Evolutionary conservation across 2,888 invertebrate species (phyloP).

Genomic region (Tupiocoris notatus): DNA sequence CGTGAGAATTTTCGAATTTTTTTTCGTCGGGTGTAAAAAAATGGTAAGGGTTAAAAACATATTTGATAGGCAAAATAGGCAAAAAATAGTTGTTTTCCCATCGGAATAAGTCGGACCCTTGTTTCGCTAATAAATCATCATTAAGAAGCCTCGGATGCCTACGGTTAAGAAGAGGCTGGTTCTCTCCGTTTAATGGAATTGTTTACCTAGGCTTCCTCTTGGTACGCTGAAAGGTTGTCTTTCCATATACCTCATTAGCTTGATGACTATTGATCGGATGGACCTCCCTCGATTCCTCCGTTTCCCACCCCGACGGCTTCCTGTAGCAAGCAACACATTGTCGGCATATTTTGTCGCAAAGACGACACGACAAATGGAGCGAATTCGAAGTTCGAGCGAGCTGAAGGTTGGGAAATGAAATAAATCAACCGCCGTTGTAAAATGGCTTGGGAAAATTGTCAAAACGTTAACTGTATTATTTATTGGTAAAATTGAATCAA

Average conservation of each 20-base stretch:
- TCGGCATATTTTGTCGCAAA: no score
- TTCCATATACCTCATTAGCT: conserved; percentile 44
- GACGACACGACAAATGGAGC: not conserved
- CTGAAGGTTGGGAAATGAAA: not conserved
- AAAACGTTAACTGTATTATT: no score
- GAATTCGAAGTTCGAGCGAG: not conserved
- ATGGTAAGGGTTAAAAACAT: no score
- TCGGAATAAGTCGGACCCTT: not conserved
- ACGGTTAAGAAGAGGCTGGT: conserved; percentile 40
- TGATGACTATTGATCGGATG: conserved; percentile 44
- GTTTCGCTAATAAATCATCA: not conserved
- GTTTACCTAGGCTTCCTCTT: conserved; percentile 39
- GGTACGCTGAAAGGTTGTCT: conserved; percentile 44
- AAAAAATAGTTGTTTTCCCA: not conserved
- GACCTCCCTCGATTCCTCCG: not conserved
- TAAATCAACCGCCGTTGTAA: not conserved
- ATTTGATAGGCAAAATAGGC: no score
- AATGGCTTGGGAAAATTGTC: no score
- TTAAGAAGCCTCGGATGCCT: not conserved
- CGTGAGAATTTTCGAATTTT: no score
- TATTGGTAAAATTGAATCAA: no score
- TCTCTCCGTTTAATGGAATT: conserved; percentile 45
- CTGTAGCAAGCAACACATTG: no score
- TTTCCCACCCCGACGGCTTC: no score
- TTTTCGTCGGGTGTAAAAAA: no score